These are phyloP conservation scores for Stramonita haemastoma DNA, from an alignment of 2,888 invertebrate genomes.

Conservation along the genomic window DNA sequence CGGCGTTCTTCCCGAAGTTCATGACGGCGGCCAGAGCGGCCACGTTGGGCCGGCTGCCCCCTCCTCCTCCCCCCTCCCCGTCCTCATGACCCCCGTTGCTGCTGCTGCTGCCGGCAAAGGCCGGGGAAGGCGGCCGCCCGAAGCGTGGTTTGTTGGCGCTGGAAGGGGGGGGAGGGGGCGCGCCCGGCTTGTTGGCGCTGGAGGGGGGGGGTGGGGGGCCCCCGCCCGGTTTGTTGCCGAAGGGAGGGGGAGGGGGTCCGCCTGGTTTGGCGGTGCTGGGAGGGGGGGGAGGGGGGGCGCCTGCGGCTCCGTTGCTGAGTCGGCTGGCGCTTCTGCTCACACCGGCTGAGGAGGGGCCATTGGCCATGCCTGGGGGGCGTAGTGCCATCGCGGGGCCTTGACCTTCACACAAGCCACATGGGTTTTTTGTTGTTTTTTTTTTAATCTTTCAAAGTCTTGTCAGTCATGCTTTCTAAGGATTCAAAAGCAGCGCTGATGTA, in stretches of 20 bases:
- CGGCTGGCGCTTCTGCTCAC: slow-evolving; percentile 21
- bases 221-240: slow-evolving; percentile 75
- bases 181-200: slow-evolving; percentile 75
- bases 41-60: slow-evolving; percentile 36
- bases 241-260: slow-evolving; percentile 51
- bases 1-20: slow-evolving; percentile 24
- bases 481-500: too few species aligned
- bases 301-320: slow-evolving; percentile 46
- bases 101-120: slow-evolving; percentile 37
- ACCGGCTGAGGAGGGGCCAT: slow-evolving; percentile 47
- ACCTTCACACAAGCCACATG: slow-evolving; percentile 22
- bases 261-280: slow-evolving; percentile 75
- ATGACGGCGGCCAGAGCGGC: slow-evolving; percentile 43
- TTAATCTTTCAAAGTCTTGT: too few species aligned
- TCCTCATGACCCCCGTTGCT: not conserved
- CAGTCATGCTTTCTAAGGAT: too few species aligned
- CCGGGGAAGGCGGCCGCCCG: slow-evolving; percentile 46
- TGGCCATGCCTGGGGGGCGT: slow-evolving; percentile 52
- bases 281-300: slow-evolving; percentile 52
- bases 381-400: slow-evolving; percentile 45
- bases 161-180: slow-evolving; percentile 51
- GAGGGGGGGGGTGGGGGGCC: slow-evolving; percentile 52
- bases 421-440: too few species aligned
- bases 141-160: slow-evolving; percentile 75
- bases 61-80: not conserved